Evolutionary conservation across 2,797 vertebrate species (phyloP), one percentile per base, ranked within the genome.

Genomic region (Salmo trutta): DNA sequence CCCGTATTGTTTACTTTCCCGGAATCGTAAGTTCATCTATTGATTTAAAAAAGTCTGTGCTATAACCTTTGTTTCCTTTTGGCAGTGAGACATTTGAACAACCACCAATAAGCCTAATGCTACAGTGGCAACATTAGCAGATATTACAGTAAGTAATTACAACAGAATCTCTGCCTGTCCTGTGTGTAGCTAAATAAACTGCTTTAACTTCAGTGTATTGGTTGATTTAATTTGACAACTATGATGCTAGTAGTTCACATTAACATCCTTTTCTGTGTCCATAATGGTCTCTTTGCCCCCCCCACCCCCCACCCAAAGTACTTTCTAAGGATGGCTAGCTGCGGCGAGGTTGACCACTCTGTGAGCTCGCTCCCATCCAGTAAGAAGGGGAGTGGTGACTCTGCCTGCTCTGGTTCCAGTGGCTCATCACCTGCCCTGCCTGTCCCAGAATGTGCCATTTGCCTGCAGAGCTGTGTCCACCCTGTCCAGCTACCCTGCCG

Each of bases 261-360:
- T 24, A 27, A 64, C 21, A 24, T 64, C 3, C 3, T 64, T 64
- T 64, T 36, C 36, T 24, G 59, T 64, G 59, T 64, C n/a, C 52
- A 16, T 76, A 68, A 80, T 36, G 33, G 31, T 6, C 47, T 52
- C 77, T 73, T 59, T 62, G 33, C 5, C 33, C 47, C 77, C 77
- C 71, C 59, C 59, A 74, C 14, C 78, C 8, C 54, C 54, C 17
- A 76, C 82, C 71, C 31, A 16, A 79, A 92, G 89, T 81, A 96
- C 89, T 96, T 96, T 93, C 93, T 93, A 91, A 99, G 97, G 93
- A 99, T 99, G 98, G 98, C 98, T 92, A 96, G 98, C 93, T 99
- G 97, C 91, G 96, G 98, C 52, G 97, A 98, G 91, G 93, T 99
- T 75, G 96, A 99, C 94, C 96, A 97, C 89, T 96, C 98, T 0